Percentiles rank a stretch among this genome's conserved stretches.
phyloP scores from a whole-genome alignment of 1,140 invertebrate genomes.

The Gerris buenoi region DNA sequence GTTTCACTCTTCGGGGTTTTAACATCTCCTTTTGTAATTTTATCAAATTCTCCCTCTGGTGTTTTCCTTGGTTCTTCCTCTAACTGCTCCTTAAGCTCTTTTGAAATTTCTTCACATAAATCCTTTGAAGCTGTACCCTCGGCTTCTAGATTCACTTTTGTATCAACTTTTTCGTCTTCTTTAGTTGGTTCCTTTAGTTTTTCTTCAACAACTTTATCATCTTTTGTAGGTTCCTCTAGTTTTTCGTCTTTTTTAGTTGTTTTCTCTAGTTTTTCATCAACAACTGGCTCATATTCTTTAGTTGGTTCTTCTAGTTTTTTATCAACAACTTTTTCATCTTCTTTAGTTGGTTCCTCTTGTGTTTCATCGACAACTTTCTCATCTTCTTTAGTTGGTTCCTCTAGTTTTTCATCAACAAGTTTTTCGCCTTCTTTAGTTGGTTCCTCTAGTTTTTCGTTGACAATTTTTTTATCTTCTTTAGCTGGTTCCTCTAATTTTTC shows the following conservation, averaged over 20 bases:
- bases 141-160: not conserved
- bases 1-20: too few relatives aligned
- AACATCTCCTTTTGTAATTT: too few relatives aligned
- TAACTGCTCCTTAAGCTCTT: too few relatives aligned
- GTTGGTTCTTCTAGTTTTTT: not conserved
- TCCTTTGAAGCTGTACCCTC: too few relatives aligned
- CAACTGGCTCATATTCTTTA: not conserved
- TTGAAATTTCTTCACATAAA: too few relatives aligned
- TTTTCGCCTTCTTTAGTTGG: not conserved
- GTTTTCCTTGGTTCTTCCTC: too few relatives aligned
- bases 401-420: not conserved
- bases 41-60: too few relatives aligned
- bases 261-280: not conserved
- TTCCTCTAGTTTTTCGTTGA: not conserved
- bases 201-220: not conserved
- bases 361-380: not conserved
- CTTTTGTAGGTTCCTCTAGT: not conserved
- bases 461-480: not conserved
- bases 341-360: not conserved
- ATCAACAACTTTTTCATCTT: not conserved
- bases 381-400: not conserved
- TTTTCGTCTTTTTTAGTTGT: not conserved
- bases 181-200: not conserved
- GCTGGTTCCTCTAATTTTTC: slow-evolving; percentile 3
- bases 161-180: not conserved